Evolutionary conservation across 2,797 vertebrate species (phyloP).

Genomic region (Potorous gilbertii): DNA sequence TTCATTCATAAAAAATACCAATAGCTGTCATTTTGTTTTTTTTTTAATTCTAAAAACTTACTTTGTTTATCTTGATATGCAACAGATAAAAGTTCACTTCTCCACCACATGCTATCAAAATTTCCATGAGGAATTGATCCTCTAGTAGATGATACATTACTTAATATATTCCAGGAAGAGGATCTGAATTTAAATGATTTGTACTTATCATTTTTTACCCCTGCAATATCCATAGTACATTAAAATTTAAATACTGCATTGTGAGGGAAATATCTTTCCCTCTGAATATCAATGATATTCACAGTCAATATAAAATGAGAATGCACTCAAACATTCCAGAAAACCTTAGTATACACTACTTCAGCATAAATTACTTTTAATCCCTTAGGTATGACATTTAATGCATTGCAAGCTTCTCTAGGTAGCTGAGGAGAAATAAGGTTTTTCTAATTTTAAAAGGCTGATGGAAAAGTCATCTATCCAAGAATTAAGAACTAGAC

Average conservation of each 20-base stretch:
- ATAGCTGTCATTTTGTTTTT: neutral
- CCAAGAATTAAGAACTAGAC: neutral
- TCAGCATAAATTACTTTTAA: neutral
- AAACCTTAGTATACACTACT: neutral
- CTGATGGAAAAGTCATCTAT: neutral
- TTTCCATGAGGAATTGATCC: conserved; percentile 60
- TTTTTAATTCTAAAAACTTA: conserved; percentile 42
- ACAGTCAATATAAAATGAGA: neutral
- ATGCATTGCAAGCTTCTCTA: neutral
- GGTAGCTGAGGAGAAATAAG: neutral
- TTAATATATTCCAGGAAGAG: conserved; percentile 46
- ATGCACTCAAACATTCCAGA: neutral
- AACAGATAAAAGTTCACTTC: conserved; percentile 66
- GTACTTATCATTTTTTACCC: conserved; percentile 53
- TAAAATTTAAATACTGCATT: neutral
- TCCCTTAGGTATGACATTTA: neutral
- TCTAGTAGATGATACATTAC: conserved; percentile 60
- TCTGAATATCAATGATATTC: neutral
- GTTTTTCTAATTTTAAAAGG: neutral
- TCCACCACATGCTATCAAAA: conserved; percentile 59
- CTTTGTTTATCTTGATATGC: conserved; percentile 65
- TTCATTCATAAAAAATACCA: neutral
- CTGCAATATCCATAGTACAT: conserved; percentile 37
- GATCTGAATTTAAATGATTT: conserved; percentile 70
- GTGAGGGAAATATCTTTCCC: neutral